Percentiles rank a stretch among this genome's conserved stretches.
These are phyloP conservation scores for Chrysopa pallens DNA, from an alignment of 1,140 invertebrate genomes.

Conservation along the genomic window DNA sequence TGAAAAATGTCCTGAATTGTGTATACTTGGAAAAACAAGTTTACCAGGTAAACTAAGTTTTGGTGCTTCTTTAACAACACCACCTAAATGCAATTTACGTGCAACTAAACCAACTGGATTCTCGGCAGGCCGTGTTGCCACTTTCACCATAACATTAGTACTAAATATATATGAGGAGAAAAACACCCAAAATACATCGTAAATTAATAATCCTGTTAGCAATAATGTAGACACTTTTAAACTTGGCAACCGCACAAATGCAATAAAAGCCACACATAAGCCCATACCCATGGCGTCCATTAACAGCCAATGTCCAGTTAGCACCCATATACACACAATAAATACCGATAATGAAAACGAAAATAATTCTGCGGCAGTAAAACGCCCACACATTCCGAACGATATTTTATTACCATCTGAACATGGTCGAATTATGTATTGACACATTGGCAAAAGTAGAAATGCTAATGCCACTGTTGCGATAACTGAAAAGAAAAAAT, in stretches of 20 bases:
- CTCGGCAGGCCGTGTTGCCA: conserved; percentile 79
- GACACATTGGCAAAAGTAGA: conserved; percentile 88
- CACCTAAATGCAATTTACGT: conserved; percentile 74
- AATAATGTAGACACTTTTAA: conserved; percentile 91
- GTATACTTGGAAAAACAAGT: conserved; percentile 91
- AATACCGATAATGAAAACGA: conserved; percentile 82
- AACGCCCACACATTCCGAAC: conserved; percentile 75
- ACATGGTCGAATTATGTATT: conserved; percentile 81
- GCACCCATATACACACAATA: conserved; percentile 91
- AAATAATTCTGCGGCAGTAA: conserved; percentile 83
- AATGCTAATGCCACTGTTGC: conserved; percentile 92
- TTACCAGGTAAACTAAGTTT: conserved; percentile 92
- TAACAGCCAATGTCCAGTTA: conserved; percentile 92
- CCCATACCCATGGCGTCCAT: conserved; percentile 99
- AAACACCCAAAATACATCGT: conserved; percentile 98
- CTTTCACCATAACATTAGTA: conserved; percentile 97
- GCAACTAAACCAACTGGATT: conserved; percentile 91
- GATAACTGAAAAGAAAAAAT: conserved; percentile 56
- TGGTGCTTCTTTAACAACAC: conserved; percentile 72
- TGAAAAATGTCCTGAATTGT: conserved; percentile 87
- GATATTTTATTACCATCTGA: conserved; percentile 77
- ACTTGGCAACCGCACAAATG: conserved; percentile 86
- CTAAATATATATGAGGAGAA: conserved; percentile 97
- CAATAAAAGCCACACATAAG: conserved; percentile 92
- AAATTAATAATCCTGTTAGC: conserved; percentile 83